Evolutionary conservation across 2,888 invertebrate species (phyloP).

Genomic region (Hyppa rectilinea): DNA sequence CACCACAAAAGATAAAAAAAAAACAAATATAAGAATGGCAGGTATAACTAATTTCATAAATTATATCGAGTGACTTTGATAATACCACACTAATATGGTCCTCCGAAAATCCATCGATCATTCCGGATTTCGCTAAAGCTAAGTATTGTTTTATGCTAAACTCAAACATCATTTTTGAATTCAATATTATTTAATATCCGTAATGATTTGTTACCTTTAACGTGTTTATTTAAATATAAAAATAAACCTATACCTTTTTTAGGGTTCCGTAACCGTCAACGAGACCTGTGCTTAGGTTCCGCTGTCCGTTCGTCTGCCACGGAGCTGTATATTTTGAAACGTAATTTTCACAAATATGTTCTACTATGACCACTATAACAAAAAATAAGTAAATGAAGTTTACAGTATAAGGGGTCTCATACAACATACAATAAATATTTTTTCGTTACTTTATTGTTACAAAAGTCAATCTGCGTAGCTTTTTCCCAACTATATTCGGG

Average conservation of each 20-base stretch:
- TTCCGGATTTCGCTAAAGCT: slow-evolving; percentile 72
- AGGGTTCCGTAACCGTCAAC: not conserved
- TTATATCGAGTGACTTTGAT: slow-evolving; percentile 46
- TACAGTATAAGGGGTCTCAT: no score
- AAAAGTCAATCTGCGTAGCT: no score
- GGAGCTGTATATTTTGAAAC: not conserved
- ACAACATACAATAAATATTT: no score
- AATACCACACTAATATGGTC: slow-evolving; percentile 68
- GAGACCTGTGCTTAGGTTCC: not conserved
- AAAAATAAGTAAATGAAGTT: not conserved
- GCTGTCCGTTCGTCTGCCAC: not conserved
- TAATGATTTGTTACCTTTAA: slow-evolving; percentile 36
- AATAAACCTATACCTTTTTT: not conserved
- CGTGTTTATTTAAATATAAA: not conserved
- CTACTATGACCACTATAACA: not conserved
- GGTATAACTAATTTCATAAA: no score
- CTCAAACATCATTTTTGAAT: slow-evolving; percentile 61
- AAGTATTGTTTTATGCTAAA: slow-evolving; percentile 80
- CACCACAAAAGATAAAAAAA: no score
- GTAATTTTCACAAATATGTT: not conserved
- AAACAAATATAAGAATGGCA: no score
- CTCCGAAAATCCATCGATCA: slow-evolving; percentile 76
- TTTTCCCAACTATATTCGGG: no score
- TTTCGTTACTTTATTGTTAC: no score
- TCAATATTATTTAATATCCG: slow-evolving; percentile 32